Base-by-base conservation (phyloP, 2,797 vertebrate genomes). In the Serranus cabrilla region DNA sequence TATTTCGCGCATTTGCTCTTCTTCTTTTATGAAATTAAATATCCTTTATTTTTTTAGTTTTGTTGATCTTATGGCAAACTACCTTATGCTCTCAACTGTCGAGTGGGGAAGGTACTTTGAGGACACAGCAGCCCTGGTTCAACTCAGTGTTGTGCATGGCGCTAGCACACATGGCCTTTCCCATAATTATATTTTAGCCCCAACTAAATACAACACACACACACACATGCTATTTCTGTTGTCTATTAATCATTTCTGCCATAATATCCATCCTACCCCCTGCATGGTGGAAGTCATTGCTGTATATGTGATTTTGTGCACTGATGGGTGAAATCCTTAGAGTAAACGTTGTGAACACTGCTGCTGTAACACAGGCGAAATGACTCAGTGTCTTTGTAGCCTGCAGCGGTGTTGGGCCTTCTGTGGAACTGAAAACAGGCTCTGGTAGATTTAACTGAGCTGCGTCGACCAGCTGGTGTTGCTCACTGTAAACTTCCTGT, bases 401-500 rank as follows among this genome's bases (percentile, higher is more conserved):
- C 85, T 43, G 83, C 55, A 67, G 74, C 74, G 52, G 52, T 16
- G 76, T 71, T 74, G 66, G 81, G 40, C 56, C 6, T 68, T 80
- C 74, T 76, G 67, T 56, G 51, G 72, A 72, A 55, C 70, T 84
- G 69, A 82, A 76, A 81, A 63, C 65, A 51, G 57, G 60, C 20
- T 66, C 77, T 61, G 77, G 70, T 74, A 34, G 68, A 79, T 82
- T 81, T 55, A 78, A 75, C 73, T 56, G 42, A n/a, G 31, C 61
- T 25, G 47, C 12, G 1, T 21, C 16, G 45, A 73, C 81, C 85
- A 90, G 89, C 88, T 90, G 87, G 65, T 82, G 81, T 74, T 71
- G 57, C 84, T 92, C 88, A 76, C 78, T 70, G 84, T 90, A 85
- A 87, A 89, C 83, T 79, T 91, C 75, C 73, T 61, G 80, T 84